phyloP scores from a whole-genome alignment of 2,888 invertebrate genomes.

The Leptopterna dolabrata region DNA sequence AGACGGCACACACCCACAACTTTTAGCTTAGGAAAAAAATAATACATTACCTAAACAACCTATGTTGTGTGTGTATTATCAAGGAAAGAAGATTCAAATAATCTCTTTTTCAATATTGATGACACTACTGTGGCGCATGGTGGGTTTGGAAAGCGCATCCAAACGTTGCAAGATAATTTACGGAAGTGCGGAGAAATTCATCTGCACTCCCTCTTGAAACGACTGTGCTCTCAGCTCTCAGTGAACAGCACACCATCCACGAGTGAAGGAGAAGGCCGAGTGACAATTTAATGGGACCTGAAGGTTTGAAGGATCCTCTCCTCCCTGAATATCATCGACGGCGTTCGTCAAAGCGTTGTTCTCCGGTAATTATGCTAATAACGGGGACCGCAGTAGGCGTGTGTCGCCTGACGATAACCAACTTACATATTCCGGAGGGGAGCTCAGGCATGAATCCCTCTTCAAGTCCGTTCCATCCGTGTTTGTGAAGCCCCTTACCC shows the following conservation, averaged over 20 bases:
- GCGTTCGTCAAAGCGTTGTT: constrained; percentile 40
- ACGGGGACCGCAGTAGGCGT: constrained; percentile 36
- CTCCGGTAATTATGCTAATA: constrained; percentile 48
- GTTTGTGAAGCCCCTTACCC: neutral
- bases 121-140: too few relatives aligned
- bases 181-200: too few relatives aligned
- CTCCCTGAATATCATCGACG: constrained; percentile 31
- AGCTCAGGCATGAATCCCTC: constrained; percentile 32
- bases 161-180: too few relatives aligned
- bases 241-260: neutral
- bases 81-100: too few relatives aligned
- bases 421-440: constrained; percentile 35
- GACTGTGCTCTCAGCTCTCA: neutral
- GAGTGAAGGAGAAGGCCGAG: neutral
- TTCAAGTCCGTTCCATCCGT: neutral
- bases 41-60: too few relatives aligned
- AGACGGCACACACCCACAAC: too few relatives aligned
- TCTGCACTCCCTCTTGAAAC: neutral
- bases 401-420: constrained; percentile 42
- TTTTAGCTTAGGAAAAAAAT: too few relatives aligned
- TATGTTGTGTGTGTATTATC: too few relatives aligned
- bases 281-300: neutral
- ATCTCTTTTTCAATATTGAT: too few relatives aligned
- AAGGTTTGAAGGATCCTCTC: constrained; percentile 16
- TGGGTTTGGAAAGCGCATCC: too few relatives aligned